Base-by-base conservation (phyloP, 2,888 invertebrate species). In the Stratiomys singularior region DNA sequence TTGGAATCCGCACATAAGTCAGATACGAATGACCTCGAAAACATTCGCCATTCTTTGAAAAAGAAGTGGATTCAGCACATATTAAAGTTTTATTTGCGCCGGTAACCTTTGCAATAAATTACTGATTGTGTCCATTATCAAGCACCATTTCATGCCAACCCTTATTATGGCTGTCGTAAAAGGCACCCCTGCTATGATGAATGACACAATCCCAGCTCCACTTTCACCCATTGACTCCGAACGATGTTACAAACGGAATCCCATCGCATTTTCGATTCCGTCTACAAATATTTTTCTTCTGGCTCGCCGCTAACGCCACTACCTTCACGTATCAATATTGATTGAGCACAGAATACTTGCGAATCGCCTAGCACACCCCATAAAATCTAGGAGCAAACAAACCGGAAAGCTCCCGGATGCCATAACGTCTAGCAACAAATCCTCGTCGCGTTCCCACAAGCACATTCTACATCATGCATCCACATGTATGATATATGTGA, bases 301-400 rank as follows among this genome's bases (percentile, higher is more conserved):
- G 25, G 58, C 58, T 25, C 23, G 4, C 58, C 25, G 23, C 21
- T 60, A 60, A 5, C 13, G 18, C 21, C 18, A 60, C 23, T 25
- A 60, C 58, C 21, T 60, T 9, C 58, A 60, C 58, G 23, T 25
- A 60, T 23, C 58, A 60, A 60, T 60, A 60, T 60, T 60, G 58
- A 60, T 60, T 60, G 11, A n/a, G 21, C 18, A 60, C 23, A 23
- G 11, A n/a, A 60, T 60, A 23, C 58, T 21, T 60, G 18, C 25
- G 18, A 60, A 3, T 60, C 18, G 37, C 37, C 37, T 9, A 37
- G 37, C 37, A 9, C 37, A 5, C 9, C 37, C 37, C 37, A 52
- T 52, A 52, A 52, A 52, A 18, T 13, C 3, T 52, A 9, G 15
- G 9, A 3, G 15, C 52, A 52, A 52, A 52, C 52, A 52, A 52